Evolutionary conservation across 2,888 invertebrate species (phyloP).

Genomic region (Notodonta ziczac): DNA sequence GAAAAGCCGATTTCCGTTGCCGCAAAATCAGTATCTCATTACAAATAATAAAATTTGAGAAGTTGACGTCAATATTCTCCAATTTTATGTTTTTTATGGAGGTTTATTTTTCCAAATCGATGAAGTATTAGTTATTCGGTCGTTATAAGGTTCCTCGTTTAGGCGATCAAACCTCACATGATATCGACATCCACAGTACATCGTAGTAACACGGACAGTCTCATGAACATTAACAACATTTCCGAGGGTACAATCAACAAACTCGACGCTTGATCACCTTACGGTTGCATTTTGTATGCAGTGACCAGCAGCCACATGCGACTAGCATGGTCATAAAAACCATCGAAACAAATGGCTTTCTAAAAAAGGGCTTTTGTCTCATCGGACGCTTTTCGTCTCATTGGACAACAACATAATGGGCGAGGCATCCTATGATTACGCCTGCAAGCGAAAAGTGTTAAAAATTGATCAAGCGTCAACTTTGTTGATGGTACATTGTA

Average conservation of each 20-base stretch:
- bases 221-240: constrained; percentile 17
- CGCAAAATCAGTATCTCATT: not conserved
- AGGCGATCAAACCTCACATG: constrained; percentile 1
- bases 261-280: too few species aligned
- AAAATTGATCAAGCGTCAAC: too few species aligned
- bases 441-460: too few species aligned
- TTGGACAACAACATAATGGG: too few species aligned
- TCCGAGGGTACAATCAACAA: not conserved
- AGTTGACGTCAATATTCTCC: constrained; percentile 6
- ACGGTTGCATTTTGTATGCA: too few species aligned
- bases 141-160: not conserved
- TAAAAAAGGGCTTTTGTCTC: too few species aligned
- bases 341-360: too few species aligned
- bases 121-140: not conserved
- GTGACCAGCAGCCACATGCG: too few species aligned
- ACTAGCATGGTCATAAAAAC: too few species aligned
- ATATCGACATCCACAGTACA: constrained; percentile 21
- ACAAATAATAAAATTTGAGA: constrained; percentile 1
- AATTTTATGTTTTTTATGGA: constrained; percentile 8
- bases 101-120: not conserved
- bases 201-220: constrained; percentile 15
- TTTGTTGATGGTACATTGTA: too few species aligned
- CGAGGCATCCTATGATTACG: too few species aligned
- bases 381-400: too few species aligned
- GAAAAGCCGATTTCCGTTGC: constrained; percentile 5